Percentiles rank a stretch among this genome's conserved stretches.
These are phyloP conservation scores for Idaea dimidiata DNA, from an alignment of 2,888 invertebrate genomes.

Conservation along the genomic window DNA sequence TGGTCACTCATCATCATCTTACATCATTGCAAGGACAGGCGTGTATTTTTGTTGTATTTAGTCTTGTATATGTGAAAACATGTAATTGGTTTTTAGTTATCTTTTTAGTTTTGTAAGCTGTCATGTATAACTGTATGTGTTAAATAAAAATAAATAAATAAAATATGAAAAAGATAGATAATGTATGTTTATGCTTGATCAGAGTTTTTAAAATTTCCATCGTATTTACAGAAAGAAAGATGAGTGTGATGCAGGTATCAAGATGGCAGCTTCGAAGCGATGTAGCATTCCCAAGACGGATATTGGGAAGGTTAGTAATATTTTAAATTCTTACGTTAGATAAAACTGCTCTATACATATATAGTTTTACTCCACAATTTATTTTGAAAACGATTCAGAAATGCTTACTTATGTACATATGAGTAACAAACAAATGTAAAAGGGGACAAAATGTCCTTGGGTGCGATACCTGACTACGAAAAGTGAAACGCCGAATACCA, in stretches of 20 bases:
- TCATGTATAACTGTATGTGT: too few relatives aligned
- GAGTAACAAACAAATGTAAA: background rate
- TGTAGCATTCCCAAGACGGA: slow-evolving; percentile 51
- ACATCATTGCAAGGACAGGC: too few relatives aligned
- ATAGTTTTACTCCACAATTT: background rate
- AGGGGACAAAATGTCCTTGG: background rate
- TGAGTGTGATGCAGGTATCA: slow-evolving; percentile 54
- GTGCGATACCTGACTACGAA: too few relatives aligned
- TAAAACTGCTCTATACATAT: too few relatives aligned
- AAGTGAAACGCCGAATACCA: too few relatives aligned
- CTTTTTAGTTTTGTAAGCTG: too few relatives aligned
- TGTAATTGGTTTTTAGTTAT: too few relatives aligned
- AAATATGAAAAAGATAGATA: background rate
- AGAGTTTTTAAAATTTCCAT: background rate
- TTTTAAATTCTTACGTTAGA: too few relatives aligned
- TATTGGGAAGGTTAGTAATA: slow-evolving; percentile 55
- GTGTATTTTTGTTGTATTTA: too few relatives aligned
- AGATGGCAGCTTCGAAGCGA: slow-evolving; percentile 45
- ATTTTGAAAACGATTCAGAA: background rate
- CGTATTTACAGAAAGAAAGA: slow-evolving; percentile 50
- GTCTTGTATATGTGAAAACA: too few relatives aligned
- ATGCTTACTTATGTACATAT: background rate
- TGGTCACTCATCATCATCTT: too few relatives aligned
- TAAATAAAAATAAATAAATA: too few relatives aligned
- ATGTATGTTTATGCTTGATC: background rate